Evolutionary conservation across 2,797 vertebrate genomes (phyloP).

Genomic region (Pipistrellus pipistrellus): DNA sequence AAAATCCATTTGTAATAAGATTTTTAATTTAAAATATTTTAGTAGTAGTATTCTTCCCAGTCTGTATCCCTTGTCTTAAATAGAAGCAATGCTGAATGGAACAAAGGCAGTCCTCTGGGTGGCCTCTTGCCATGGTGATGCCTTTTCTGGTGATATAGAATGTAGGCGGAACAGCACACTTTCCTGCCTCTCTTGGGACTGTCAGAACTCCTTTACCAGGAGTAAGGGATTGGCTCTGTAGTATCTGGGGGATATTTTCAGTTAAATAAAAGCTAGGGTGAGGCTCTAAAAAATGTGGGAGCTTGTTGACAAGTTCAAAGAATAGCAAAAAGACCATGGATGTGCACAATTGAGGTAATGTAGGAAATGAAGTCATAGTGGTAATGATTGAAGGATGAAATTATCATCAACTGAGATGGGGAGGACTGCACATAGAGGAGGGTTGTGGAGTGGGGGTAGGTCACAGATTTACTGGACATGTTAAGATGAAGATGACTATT

Average conservation of each 20-base stretch:
- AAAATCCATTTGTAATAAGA: neutral
- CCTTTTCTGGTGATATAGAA: neutral
- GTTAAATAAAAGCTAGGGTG: neutral
- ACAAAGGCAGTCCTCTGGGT: neutral
- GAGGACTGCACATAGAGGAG: neutral
- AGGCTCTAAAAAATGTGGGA: neutral
- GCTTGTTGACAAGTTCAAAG: neutral
- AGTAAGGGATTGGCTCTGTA: neutral
- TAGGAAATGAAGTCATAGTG: neutral
- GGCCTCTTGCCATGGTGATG: neutral
- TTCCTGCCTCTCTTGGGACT: neutral
- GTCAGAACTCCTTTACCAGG: neutral
- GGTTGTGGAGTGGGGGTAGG: neutral
- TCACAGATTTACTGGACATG: neutral
- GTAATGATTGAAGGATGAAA: neutral
- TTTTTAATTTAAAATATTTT: constrained; percentile 27
- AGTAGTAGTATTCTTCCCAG: neutral
- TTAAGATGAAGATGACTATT: neutral
- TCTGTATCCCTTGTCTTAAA: neutral
- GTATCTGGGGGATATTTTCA: neutral
- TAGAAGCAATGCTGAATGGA: neutral
- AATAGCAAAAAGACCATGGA: neutral
- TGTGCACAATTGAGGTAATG: neutral
- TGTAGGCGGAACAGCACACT: neutral
- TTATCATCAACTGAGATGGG: neutral